phyloP scores from a whole-genome alignment of 2,888 invertebrate species.

The Physocephala rufipes region DNA sequence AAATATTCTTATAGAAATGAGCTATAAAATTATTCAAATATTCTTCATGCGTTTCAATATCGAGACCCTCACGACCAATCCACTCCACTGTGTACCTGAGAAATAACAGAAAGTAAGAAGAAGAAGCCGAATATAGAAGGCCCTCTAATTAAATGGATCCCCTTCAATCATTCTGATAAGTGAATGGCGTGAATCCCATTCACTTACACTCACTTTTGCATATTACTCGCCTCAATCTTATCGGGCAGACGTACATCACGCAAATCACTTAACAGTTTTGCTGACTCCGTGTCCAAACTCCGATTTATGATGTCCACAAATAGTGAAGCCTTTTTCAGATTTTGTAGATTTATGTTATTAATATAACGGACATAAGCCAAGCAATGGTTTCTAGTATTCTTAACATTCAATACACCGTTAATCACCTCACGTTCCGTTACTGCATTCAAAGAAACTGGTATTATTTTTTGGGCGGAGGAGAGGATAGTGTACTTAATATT shows the following conservation, averaged over 20 bases:
- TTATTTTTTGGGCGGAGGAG: no score
- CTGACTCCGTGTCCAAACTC: constrained; percentile 92
- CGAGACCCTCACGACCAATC: constrained; percentile 95
- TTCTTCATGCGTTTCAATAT: constrained; percentile 90
- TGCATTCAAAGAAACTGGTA: no score
- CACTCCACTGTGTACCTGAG: constrained; percentile 92
- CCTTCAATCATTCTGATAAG: neutral
- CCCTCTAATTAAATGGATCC: neutral
- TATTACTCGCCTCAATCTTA: constrained; percentile 88
- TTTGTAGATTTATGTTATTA: constrained; percentile 96
- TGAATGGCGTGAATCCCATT: neutral
- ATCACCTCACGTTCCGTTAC: constrained; percentile 98
- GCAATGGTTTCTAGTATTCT: constrained; percentile 94
- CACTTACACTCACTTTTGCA: constrained; percentile 77
- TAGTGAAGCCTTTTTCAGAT: constrained; percentile 90
- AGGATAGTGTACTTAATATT: neutral
- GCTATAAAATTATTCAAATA: constrained; percentile 93
- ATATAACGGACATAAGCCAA: constrained; percentile 95
- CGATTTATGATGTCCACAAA: constrained; percentile 95
- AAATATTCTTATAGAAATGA: constrained; percentile 92
- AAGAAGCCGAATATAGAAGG: neutral
- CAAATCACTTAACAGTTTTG: constrained; percentile 85
- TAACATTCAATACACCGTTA: constrained; percentile 91
- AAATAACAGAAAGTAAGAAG: neutral
- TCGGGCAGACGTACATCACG: constrained; percentile 89